Percentiles rank a stretch among this genome's conserved stretches.
Evolutionary conservation across 2,113 vertebrate species (phyloP).

Genomic region (Heptranchias perlo): DNA sequence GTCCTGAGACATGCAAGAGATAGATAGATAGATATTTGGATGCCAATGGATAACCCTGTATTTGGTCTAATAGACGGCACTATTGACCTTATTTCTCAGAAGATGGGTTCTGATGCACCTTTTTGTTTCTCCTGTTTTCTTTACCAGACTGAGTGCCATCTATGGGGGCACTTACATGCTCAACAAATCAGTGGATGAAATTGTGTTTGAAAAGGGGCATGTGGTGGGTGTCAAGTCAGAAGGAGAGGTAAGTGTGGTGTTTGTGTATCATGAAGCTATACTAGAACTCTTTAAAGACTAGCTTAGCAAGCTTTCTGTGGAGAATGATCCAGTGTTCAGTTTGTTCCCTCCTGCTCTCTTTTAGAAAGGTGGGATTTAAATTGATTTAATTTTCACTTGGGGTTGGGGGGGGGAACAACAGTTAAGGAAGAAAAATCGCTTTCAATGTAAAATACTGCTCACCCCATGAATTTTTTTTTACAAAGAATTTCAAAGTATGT

Average conservation of each 20-base stretch:
- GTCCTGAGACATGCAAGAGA: too few relatives aligned
- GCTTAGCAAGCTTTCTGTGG: not conserved
- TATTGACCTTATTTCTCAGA: not conserved
- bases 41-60: not conserved
- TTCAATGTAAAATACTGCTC: not conserved
- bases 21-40: not conserved
- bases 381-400: not conserved
- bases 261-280: not conserved
- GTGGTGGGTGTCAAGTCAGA: constrained; percentile 40
- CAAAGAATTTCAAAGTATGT: too few relatives aligned
- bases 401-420: not conserved
- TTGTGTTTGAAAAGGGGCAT: constrained; percentile 37
- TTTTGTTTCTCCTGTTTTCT: not conserved
- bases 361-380: not conserved
- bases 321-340: not conserved
- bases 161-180: constrained; percentile 40
- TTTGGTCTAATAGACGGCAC: not conserved
- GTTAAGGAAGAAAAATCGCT: not conserved
- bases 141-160: constrained; percentile 37
- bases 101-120: not conserved
- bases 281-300: not conserved
- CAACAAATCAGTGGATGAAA: constrained; percentile 40
- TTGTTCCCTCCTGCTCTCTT: not conserved
- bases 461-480: not conserved
- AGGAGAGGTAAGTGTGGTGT: constrained; percentile 29